Evolutionary conservation across 2,113 vertebrate genomes (phyloP).

Genomic region (Azemiops feae): DNA sequence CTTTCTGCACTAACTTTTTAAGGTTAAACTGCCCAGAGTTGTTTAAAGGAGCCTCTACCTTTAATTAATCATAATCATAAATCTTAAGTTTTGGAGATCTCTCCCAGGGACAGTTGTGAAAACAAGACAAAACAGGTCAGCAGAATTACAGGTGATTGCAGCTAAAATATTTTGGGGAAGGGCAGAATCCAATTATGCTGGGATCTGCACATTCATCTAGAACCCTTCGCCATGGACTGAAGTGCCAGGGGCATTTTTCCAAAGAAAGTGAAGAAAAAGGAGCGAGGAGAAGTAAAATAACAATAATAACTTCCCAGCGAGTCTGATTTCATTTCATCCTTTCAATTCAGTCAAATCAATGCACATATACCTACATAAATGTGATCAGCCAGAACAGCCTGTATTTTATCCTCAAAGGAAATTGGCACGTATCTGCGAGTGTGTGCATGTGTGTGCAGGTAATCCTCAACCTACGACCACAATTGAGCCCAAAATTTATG

Average conservation of each 20-base stretch:
- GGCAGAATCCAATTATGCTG: neutral
- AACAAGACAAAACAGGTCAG: neutral
- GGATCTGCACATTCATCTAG: neutral
- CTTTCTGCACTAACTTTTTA: neutral
- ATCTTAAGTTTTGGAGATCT: neutral
- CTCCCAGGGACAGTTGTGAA: neutral
- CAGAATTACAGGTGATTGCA: neutral
- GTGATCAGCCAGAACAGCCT: neutral
- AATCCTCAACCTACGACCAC: too few species aligned
- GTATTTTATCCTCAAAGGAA: neutral
- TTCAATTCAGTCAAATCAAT: neutral
- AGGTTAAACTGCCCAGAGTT: neutral
- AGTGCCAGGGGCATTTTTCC: neutral
- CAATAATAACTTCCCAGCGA: neutral
- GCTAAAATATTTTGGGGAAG: neutral
- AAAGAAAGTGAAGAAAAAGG: neutral
- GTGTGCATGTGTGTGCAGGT: too few species aligned
- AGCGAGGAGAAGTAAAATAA: accelerated
- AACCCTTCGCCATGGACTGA: neutral
- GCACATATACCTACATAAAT: neutral
- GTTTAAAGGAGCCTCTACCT: neutral
- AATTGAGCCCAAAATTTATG: too few species aligned
- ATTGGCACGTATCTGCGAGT: neutral
- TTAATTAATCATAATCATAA: neutral
- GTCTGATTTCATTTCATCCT: neutral